Conservation (phyloP, 2,888 invertebrate species). For the Xylophagus ater region DNA sequence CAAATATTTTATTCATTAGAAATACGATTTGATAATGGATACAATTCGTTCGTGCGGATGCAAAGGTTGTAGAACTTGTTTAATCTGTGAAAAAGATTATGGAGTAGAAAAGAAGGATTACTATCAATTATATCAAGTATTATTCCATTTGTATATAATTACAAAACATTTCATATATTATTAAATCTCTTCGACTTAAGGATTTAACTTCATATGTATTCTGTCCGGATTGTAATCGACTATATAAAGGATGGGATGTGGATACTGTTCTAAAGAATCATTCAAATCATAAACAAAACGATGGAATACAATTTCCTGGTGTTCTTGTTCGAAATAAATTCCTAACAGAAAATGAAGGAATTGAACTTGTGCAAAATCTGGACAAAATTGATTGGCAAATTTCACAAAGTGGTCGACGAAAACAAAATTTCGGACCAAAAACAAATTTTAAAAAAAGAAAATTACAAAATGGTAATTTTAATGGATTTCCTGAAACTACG, state of each 20-base stretch:
- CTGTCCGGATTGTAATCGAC: conserved; percentile 62
- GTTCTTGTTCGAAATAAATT: conserved; percentile 62
- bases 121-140: conserved; percentile 22
- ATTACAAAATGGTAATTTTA: conserved; percentile 62
- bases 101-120: conserved; percentile 40
- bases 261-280: conserved; percentile 48
- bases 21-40: too few species aligned
- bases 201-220: conserved; percentile 55
- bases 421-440: conserved; percentile 97
- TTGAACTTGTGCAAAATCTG: conserved; percentile 51
- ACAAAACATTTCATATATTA: conserved; percentile 4
- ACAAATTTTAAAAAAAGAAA: conserved; percentile 95
- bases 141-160: conserved; percentile 1
- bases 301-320: conserved; percentile 45
- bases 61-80: conserved; percentile 83
- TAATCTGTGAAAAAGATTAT: conserved; percentile 67
- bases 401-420: conserved; percentile 92
- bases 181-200: conserved; percentile 36
- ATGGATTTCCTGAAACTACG: conserved; percentile 75
- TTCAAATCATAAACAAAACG: conserved; percentile 45
- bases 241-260: conserved; percentile 64
- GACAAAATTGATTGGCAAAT: conserved; percentile 76
- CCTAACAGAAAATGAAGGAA: conserved; percentile 58
- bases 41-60: conserved; percentile 68
- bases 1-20: too few species aligned